phyloP scores from a whole-genome alignment of 2,888 invertebrate genomes.

The Mamestra brassicae region DNA sequence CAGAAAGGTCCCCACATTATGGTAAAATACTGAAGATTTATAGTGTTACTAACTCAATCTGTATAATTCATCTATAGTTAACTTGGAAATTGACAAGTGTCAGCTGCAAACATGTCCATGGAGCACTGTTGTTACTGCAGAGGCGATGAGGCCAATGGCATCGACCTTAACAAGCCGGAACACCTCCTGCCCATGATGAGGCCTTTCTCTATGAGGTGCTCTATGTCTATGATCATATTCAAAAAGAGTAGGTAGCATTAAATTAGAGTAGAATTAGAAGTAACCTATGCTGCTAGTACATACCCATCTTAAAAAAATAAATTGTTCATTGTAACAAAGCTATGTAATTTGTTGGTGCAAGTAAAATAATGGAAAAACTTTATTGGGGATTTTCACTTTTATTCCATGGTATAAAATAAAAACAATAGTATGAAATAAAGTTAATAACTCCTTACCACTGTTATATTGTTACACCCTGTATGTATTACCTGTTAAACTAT shows the following conservation, averaged over 20 bases:
- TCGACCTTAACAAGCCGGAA: constrained; percentile 82
- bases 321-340: neutral
- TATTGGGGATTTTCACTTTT: no score
- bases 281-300: neutral
- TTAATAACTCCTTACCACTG: no score
- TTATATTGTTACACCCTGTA: no score
- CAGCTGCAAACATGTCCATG: constrained; percentile 79
- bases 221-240: neutral
- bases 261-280: neutral
- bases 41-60: constrained; percentile 8
- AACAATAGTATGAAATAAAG: no score
- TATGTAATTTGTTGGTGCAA: neutral
- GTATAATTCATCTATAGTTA: constrained; percentile 47
- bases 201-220: constrained; percentile 88
- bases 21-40: neutral
- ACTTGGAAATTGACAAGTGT: constrained; percentile 76
- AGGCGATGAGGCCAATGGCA: constrained; percentile 81
- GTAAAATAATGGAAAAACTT: no score
- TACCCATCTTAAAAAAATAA: neutral
- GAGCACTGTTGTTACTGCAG: constrained; percentile 86
- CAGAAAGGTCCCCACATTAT: neutral
- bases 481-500: no score
- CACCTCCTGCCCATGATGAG: constrained; percentile 89
- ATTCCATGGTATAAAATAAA: no score
- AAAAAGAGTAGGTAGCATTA: neutral